phyloP scores from a whole-genome alignment of 2,888 invertebrate genomes.

The Cerastoderma edule region DNA sequence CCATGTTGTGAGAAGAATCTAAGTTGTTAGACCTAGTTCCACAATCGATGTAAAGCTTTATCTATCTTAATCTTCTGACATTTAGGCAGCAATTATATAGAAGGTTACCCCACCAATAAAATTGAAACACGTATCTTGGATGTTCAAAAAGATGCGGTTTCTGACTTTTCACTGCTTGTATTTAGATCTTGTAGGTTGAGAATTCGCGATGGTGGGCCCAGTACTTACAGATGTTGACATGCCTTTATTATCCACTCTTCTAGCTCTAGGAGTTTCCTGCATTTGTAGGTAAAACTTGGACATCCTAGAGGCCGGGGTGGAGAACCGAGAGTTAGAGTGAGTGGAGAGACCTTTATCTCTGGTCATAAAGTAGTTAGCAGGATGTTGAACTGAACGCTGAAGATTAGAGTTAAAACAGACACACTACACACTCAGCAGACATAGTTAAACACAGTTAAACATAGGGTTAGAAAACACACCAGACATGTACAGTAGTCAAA shows the following conservation, averaged over 20 bases:
- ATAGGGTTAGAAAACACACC: conserved; percentile 4
- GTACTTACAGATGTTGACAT: conserved; percentile 58
- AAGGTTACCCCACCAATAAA: no score
- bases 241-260: conserved; percentile 45
- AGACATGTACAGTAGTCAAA: neutral
- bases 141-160: no score
- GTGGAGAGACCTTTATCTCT: conserved; percentile 35
- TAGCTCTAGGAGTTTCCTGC: conserved; percentile 53
- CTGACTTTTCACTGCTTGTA: no score
- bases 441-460: conserved; percentile 14
- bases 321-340: conserved; percentile 49
- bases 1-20: no score
- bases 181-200: no score
- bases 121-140: no score
- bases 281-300: conserved; percentile 59
- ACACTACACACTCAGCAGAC: conserved; percentile 39
- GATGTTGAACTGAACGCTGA: conserved; percentile 52
- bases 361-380: conserved; percentile 47
- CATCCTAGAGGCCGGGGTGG: conserved; percentile 53
- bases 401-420: conserved; percentile 43
- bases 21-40: no score
- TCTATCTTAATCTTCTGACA: no score
- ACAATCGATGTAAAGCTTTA: no score
- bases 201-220: no score
- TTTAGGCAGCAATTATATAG: no score